Conservation (phyloP, 2,797 vertebrate species). For the Otolemur crassicaudatus region DNA sequence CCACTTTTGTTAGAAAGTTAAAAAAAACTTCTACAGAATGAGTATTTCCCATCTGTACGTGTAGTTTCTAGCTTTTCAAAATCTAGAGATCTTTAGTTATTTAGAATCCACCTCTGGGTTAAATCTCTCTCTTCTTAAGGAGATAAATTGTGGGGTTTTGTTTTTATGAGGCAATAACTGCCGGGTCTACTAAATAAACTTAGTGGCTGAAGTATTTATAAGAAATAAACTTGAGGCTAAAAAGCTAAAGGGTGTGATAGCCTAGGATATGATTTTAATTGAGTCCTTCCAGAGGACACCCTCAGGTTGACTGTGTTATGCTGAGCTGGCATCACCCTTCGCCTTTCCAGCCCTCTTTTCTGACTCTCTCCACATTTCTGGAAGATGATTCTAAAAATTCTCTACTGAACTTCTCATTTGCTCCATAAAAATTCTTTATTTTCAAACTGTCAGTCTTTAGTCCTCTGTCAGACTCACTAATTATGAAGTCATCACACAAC, state of each 20-base stretch:
- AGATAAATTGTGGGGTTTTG: constrained; percentile 48
- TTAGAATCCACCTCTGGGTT: constrained; percentile 29
- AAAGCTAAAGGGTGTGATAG: constrained; percentile 54
- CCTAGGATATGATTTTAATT: constrained; percentile 54
- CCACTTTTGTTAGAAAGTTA: constrained; percentile 31
- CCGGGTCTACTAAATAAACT: constrained; percentile 64
- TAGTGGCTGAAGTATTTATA: constrained; percentile 59
- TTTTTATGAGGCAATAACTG: constrained; percentile 69
- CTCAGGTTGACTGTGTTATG: background rate
- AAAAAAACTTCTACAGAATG: background rate
- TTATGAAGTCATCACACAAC: background rate
- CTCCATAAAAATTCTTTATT: background rate
- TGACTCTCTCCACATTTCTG: constrained; percentile 32
- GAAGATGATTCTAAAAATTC: constrained; percentile 35
- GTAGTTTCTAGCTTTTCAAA: constrained; percentile 44
- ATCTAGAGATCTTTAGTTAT: background rate
- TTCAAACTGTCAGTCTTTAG: background rate
- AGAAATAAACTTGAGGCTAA: constrained; percentile 68
- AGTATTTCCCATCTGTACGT: background rate
- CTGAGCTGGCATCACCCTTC: background rate
- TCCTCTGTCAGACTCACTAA: background rate
- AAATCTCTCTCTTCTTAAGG: constrained; percentile 49
- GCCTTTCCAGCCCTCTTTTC: constrained; percentile 4
- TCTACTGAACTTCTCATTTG: constrained; percentile 30
- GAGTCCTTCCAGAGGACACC: background rate